Conservation (phyloP, 1,140 invertebrate species). For the Andrena cerasifolii region DNA sequence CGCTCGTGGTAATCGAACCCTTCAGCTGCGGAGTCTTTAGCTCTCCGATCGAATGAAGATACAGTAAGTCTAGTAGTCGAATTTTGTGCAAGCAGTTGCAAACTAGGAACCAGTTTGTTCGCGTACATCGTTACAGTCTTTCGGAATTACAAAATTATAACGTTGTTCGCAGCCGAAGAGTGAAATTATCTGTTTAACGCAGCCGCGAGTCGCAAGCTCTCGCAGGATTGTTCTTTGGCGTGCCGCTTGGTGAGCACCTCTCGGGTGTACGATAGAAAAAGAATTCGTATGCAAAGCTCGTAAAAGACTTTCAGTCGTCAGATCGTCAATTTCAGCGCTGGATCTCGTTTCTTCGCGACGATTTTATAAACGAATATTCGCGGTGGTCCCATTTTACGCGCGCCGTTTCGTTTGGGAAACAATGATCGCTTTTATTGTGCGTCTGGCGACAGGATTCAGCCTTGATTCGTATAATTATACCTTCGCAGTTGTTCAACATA, state of each 20-base stretch:
- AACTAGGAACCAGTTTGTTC: conserved; percentile 38
- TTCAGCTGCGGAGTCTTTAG: conserved; percentile 16
- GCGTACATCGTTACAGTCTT: conserved; percentile 17
- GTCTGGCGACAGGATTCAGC: conserved; percentile 46
- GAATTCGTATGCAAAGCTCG: conserved; percentile 3
- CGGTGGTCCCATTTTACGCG: conserved; percentile 48
- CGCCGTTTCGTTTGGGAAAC: conserved; percentile 25
- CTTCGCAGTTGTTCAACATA: background rate
- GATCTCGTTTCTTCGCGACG: conserved; percentile 13
- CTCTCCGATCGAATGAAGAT: background rate
- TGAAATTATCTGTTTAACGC: background rate
- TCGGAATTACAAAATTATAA: conserved; percentile 5
- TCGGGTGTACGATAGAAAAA: conserved; percentile 9
- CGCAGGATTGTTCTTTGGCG: background rate
- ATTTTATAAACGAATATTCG: conserved; percentile 21
- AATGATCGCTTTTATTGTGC: conserved; percentile 38
- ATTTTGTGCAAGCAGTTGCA: conserved; percentile 40
- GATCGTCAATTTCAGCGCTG: conserved; percentile 22
- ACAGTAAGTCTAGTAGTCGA: conserved; percentile 1
- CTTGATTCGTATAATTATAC: background rate
- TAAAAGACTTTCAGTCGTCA: conserved; percentile 27
- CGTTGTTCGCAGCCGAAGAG: conserved; percentile 16
- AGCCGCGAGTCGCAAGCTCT: too few relatives aligned
- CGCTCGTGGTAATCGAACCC: background rate
- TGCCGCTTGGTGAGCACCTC: background rate